Evolutionary conservation across 2,113 vertebrate species (phyloP).

Genomic region (Python bivittatus): DNA sequence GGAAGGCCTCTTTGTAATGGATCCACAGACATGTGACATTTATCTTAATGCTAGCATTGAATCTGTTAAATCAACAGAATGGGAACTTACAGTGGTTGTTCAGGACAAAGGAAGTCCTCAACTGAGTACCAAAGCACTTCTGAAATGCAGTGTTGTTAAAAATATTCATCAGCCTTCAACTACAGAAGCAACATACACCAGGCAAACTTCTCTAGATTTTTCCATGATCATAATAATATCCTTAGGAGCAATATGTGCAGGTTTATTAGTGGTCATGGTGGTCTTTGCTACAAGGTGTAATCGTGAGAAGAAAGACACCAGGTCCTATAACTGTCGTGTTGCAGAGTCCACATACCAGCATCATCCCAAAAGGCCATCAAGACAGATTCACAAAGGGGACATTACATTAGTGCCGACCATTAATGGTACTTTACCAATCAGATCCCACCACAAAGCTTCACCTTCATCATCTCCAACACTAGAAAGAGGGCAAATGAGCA

Average conservation of each 20-base stretch:
- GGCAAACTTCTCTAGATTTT: slow-evolving; percentile 82
- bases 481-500: slow-evolving; percentile 89
- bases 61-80: slow-evolving; percentile 73
- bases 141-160: slow-evolving; percentile 83
- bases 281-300: slow-evolving; percentile 92
- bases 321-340: slow-evolving; percentile 94
- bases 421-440: slow-evolving; percentile 91
- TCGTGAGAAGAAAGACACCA: slow-evolving; percentile 92
- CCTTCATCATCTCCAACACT: slow-evolving; percentile 88
- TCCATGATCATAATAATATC: slow-evolving; percentile 97
- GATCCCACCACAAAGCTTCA: slow-evolving; percentile 87
- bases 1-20: slow-evolving; percentile 86
- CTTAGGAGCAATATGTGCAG: slow-evolving; percentile 87
- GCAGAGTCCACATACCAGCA: slow-evolving; percentile 96
- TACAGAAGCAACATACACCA: slow-evolving; percentile 76
- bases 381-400: slow-evolving; percentile 98
- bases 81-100: slow-evolving; percentile 87
- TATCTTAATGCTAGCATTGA: slow-evolving; percentile 88
- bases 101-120: slow-evolving; percentile 88
- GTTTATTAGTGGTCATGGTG: slow-evolving; percentile 92
- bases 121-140: slow-evolving; percentile 82
- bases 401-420: slow-evolving; percentile 91
- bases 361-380: slow-evolving; percentile 92
- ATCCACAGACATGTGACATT: slow-evolving; percentile 89
- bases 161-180: slow-evolving; percentile 79